Base-by-base conservation (phyloP, 2,113 vertebrate species). In the Silurus asotus region DNA sequence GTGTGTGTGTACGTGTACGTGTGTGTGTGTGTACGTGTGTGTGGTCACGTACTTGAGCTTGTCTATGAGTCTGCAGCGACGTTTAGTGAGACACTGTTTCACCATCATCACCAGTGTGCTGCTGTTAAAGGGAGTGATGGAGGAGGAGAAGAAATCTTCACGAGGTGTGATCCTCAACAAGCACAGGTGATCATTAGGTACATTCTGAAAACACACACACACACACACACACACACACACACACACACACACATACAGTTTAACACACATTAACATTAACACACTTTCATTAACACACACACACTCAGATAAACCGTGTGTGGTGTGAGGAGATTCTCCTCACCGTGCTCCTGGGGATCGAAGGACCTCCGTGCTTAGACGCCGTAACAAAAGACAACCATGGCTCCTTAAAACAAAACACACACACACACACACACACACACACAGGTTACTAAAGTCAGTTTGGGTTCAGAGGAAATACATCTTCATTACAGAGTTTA, bases 11-110 rank as follows among this genome's bases (percentile, higher is more conserved):
- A 48, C 17, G 80, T 56, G 6, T 51, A 56, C 58, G 65, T 72
- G 20, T 53, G n/a, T 75, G 85, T 45, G 61, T 25, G 80, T 56
- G 11, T 51, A 56, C 58, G 65, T 72, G 20, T 53, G n/a, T 75
- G 85, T 45, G 13, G 14, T 81, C 84, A 92, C 96, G 95, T 95
- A 99, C 97, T 94, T 94, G 70, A 99, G 95, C 87, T 89, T 95
- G 37, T 97, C 93, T 0, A 92, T 87, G 81, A 99, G 90, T 74
- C 45, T 96, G 86, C 89, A 89, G 51, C 25, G 96, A n/a, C 95
- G 95, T 90, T 94, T 98, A 87, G 91, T 93, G 91, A 99, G 90
- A 92, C 95, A 98, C 82, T 99, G 98, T 91, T 97, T 98, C 88
- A 98, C 84, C 96, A 99, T 94, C 89, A 95, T 90, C 87, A 98